A percentile compares a stretch with the other conserved stretches of the same genome.
These are phyloP conservation scores for Casuarius casuarius DNA, from an alignment of 2,113 vertebrate genomes.

Conservation along the genomic window DNA sequence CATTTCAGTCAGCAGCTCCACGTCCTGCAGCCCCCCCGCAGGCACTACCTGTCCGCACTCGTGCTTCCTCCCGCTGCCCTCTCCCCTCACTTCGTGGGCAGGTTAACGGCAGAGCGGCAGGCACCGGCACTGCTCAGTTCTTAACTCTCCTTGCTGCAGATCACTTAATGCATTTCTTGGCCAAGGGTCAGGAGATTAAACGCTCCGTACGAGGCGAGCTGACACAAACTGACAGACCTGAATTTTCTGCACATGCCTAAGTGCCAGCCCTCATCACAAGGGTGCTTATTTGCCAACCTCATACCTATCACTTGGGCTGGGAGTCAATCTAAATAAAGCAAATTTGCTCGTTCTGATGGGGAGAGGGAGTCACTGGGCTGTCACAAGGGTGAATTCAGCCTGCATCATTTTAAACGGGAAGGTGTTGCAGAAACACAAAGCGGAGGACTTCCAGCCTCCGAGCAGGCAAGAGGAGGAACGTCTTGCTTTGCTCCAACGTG, in stretches of 20 bases:
- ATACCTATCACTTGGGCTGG: conserved; percentile 59
- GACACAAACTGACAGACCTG: conserved; percentile 67
- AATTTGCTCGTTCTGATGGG: conserved; percentile 25
- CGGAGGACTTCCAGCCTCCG: neutral
- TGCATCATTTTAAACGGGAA: neutral
- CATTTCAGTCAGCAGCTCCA: accelerated
- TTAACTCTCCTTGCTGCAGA: neutral
- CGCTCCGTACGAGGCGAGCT: conserved; percentile 34
- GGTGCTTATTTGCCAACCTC: conserved; percentile 66
- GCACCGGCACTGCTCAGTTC: neutral
- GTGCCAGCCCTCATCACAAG: conserved; percentile 63
- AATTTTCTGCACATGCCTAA: conserved; percentile 47
- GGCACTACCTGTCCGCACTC: accelerated
- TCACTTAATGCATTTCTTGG: conserved; percentile 67
- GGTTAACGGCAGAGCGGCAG: neutral
- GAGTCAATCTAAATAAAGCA: conserved; percentile 66
- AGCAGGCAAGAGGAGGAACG: neutral
- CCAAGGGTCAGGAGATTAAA: conserved; percentile 55
- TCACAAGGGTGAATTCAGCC: conserved; percentile 47
- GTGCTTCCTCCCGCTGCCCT: neutral
- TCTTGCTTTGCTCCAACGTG: neutral
- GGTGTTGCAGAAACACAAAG: conserved; percentile 5
- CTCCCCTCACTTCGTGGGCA: accelerated
- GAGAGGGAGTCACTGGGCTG: conserved; percentile 49
- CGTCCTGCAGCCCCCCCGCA: neutral